Evolutionary conservation across 2,888 invertebrate genomes (phyloP).

Genomic region (Seladonia tumulorum): DNA sequence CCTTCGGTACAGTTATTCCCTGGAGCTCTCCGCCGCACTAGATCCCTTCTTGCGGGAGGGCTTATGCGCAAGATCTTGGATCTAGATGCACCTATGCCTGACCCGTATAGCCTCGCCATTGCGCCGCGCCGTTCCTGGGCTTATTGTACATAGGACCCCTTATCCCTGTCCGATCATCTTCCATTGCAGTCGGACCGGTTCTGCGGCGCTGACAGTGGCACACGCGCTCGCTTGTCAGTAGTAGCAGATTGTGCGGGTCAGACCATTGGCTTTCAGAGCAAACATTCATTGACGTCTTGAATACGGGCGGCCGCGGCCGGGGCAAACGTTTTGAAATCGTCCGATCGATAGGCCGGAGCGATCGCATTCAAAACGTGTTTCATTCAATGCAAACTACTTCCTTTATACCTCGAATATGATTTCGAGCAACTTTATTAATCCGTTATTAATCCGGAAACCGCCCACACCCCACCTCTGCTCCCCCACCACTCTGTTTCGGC

Average conservation of each 20-base stretch:
- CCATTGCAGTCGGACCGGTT: slow-evolving; percentile 32
- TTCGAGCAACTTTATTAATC: slow-evolving; percentile 16
- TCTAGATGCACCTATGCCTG: background rate
- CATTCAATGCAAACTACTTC: background rate
- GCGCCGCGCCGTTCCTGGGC: slow-evolving; percentile 6
- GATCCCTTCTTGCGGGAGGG: background rate
- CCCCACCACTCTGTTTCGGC: background rate
- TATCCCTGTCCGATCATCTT: slow-evolving; percentile 31
- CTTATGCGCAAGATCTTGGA: slow-evolving; percentile 15
- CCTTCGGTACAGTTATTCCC: slow-evolving; percentile 2
- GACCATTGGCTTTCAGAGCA: slow-evolving; percentile 30
- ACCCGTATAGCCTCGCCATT: background rate
- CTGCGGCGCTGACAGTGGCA: slow-evolving; percentile 30
- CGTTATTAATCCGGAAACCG: slow-evolving; percentile 3
- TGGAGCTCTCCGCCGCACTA: background rate
- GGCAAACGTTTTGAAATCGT: slow-evolving; percentile 29
- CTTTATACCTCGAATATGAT: slow-evolving; percentile 6
- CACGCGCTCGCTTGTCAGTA: slow-evolving; percentile 33
- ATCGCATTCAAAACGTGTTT: slow-evolving; percentile 5
- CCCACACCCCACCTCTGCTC: background rate
- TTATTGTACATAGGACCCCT: slow-evolving; percentile 40
- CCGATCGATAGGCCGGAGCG: slow-evolving; percentile 19
- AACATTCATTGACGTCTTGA: slow-evolving; percentile 38
- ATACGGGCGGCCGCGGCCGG: slow-evolving; percentile 8
- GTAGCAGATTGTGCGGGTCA: slow-evolving; percentile 46